Evolutionary conservation across 2,888 invertebrate genomes (phyloP), one percentile per base, ranked within the genome.

Genomic region (Deroplatys truncata): DNA sequence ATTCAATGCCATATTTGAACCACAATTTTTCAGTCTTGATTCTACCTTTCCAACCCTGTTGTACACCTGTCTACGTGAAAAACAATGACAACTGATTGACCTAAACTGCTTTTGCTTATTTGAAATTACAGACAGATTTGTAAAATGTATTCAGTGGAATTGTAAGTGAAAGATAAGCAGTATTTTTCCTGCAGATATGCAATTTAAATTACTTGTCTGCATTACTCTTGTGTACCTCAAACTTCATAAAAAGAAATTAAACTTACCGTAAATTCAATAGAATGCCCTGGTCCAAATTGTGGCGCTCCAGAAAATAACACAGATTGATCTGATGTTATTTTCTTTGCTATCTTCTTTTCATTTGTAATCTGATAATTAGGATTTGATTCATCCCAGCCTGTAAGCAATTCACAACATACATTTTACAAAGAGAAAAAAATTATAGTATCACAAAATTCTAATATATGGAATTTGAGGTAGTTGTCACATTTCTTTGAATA

Each of bases 231-330:
- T 43, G 1, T 43, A 43, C 13, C 43, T 43, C 43, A 10, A 43
- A 43, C 43, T 43, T 43, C 13, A 1, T 43, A 43, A 10, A 2
- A 43, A 43, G 35, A 35, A 72, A 29, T 35, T n/a, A n/a, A n/a
- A 91, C 92, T 92, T 92, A 95, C 94, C 90, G 94, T 94, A 92
- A 95, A 94, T 91, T 95, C 94, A 89, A 95, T 93, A 10, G 94
- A 94, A 91, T 94, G 94, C 87, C 94, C 94, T 25, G 94, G 93
- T 83, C 93, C 92, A 91, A 95, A 94, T 91, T 94, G 94, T 7
- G 93, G 92, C 29, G 92, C 92, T 89, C 93, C 93, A 1, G 95
- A 95, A 90, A 94, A 94, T 49, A 95, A 91, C 49, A 94, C 93
- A 35, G 93, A 92, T 89, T 93, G 89, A 88, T 91, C 90, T 91